A percentile compares a stretch with the other conserved stretches of the same genome.
Conservation (phyloP, 2,113 vertebrate species). For the Chaetodon trifascialis region DNA sequence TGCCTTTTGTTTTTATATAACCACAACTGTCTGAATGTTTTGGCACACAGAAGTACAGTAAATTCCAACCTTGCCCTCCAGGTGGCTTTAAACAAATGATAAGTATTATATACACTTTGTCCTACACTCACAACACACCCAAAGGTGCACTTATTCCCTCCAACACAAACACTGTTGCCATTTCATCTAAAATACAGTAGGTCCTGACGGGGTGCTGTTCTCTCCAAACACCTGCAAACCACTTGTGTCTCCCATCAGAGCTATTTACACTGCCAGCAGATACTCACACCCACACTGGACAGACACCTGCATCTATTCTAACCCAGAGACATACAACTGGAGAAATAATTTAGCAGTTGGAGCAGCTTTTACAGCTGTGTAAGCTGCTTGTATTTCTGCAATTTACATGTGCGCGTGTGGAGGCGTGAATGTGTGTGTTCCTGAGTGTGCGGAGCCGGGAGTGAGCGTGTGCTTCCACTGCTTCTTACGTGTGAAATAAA, state of each 20-base stretch:
- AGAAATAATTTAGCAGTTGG: constrained; percentile 60
- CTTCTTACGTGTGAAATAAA: constrained; percentile 49
- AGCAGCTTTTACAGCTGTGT: constrained; percentile 52
- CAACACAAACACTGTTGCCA: constrained; percentile 34
- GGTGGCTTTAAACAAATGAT: constrained; percentile 1
- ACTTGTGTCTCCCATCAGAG: constrained; percentile 53
- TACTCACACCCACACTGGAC: constrained; percentile 46
- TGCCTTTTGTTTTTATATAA: neutral
- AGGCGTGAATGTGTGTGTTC: constrained; percentile 5
- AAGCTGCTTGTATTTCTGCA: constrained; percentile 27
- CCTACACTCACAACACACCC: constrained; percentile 27
- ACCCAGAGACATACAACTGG: constrained; percentile 29
- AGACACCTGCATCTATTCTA: constrained; percentile 62
- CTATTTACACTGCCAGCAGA: constrained; percentile 52
- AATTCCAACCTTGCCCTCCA: neutral
- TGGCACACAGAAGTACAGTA: neutral
- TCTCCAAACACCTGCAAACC: constrained; percentile 57
- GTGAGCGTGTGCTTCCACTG: constrained; percentile 41
- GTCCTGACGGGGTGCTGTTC: constrained; percentile 35
- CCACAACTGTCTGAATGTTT: neutral
- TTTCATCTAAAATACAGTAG: constrained; percentile 52
- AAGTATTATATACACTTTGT: constrained; percentile 14
- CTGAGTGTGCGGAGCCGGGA: constrained; percentile 32
- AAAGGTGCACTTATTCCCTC: constrained; percentile 40
- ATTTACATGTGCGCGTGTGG: constrained; percentile 46